Evolutionary conservation across 2,888 invertebrate species (phyloP).

Genomic region (Mesorhabditis sp.): DNA sequence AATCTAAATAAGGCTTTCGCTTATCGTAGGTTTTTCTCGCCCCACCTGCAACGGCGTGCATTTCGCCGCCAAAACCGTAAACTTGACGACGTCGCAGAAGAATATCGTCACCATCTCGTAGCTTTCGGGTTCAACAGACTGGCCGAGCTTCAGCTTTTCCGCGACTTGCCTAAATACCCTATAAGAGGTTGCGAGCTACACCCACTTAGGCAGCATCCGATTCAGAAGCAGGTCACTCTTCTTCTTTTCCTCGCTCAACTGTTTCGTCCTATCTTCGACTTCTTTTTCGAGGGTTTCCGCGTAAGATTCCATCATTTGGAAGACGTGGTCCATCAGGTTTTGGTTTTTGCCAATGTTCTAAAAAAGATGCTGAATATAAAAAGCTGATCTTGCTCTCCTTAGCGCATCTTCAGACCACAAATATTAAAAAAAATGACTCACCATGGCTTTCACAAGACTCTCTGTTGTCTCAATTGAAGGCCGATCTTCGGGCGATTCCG

Average conservation of each 20-base stretch:
- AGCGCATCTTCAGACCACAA: conserved; percentile 13
- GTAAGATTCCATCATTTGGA: conserved; percentile 51
- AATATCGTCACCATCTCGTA: conserved; percentile 52
- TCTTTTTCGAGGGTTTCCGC: conserved; percentile 46
- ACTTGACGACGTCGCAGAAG: conserved; percentile 54
- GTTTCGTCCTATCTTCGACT: conserved; percentile 47
- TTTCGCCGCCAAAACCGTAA: conserved; percentile 47
- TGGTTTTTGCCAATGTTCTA: conserved; percentile 17
- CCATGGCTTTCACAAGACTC: conserved; percentile 22
- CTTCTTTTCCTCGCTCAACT: conserved; percentile 50
- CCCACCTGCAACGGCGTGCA: conserved; percentile 53
- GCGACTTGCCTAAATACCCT: conserved; percentile 45
- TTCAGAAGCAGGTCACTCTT: conserved; percentile 46
- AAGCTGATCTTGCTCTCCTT: conserved; percentile 9
- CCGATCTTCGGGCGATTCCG: conserved; percentile 37
- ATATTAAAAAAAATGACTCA: background rate
- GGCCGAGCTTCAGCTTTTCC: conserved; percentile 49
- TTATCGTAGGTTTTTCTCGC: too few species aligned
- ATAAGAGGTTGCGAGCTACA: background rate
- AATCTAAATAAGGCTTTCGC: conserved; percentile 34
- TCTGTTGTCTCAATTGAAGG: conserved; percentile 32
- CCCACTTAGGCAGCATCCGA: conserved; percentile 47
- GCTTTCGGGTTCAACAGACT: conserved; percentile 51
- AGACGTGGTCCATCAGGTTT: conserved; percentile 54
- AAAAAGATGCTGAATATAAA: background rate